Percentiles rank a stretch among this genome's conserved stretches.
phyloP scores from a whole-genome alignment of 1,140 invertebrate genomes.

The Scaptomyza pallida region DNA sequence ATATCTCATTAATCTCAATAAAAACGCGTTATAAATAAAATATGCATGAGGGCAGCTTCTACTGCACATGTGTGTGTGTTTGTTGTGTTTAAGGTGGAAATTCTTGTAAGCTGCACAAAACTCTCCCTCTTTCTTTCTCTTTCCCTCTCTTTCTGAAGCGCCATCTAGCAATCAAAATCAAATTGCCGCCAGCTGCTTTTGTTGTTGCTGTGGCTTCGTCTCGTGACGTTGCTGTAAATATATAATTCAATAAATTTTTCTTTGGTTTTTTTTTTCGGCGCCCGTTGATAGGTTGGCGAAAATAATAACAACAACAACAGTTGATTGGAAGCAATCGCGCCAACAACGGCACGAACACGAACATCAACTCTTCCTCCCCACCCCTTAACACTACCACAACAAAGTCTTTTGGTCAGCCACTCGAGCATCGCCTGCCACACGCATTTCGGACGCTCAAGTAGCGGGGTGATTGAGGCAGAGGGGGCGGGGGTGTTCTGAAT shows the following conservation, averaged over 20 bases:
- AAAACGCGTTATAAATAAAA: constrained; percentile 64
- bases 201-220: constrained; percentile 8
- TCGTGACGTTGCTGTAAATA: constrained; percentile 51
- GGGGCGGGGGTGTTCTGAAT: constrained; percentile 36
- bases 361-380: too few relatives aligned
- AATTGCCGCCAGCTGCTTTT: constrained; percentile 31
- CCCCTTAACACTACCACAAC: background rate
- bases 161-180: constrained; percentile 50
- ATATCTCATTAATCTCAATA: constrained; percentile 76
- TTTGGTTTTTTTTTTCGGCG: too few relatives aligned
- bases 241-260: constrained; percentile 70
- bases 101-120: background rate
- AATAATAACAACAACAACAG: constrained; percentile 63
- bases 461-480: constrained; percentile 20
- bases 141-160: too few relatives aligned
- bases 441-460: constrained; percentile 64
- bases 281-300: constrained; percentile 61
- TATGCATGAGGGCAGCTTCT: constrained; percentile 2
- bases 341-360: constrained; percentile 39
- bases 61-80: constrained; percentile 5
- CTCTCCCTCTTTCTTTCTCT: too few relatives aligned
- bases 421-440: constrained; percentile 59
- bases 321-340: constrained; percentile 60
- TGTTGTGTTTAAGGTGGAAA: constrained; percentile 13
- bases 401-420: constrained; percentile 21